Evolutionary conservation across 2,888 invertebrate species (phyloP).

Genomic region (Eristalis arbustorum): DNA sequence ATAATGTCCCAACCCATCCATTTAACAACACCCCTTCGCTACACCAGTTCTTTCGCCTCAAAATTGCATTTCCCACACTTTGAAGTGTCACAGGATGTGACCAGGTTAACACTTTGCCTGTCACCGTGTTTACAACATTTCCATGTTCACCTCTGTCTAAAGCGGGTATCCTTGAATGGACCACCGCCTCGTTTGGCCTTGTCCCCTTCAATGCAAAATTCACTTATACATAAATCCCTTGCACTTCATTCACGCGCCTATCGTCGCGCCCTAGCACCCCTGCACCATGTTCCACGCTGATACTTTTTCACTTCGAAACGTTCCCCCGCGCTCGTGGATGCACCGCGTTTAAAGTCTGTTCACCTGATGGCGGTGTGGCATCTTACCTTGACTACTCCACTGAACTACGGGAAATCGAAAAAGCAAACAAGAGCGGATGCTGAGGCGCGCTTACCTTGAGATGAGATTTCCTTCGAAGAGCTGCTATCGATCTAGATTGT

Average conservation of each 20-base stretch:
- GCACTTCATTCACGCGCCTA: conserved; percentile 25
- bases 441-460: conserved; percentile 76
- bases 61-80: conserved; percentile 8
- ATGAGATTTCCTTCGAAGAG: conserved; percentile 81
- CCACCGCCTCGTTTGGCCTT: conserved; percentile 43
- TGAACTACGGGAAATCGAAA: conserved; percentile 42
- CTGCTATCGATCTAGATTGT: conserved; percentile 92
- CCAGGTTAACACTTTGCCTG: background rate
- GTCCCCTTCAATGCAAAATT: conserved; percentile 11
- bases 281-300: background rate
- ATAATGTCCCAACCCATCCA: background rate
- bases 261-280: background rate
- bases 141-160: conserved; percentile 16
- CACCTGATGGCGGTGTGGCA: conserved; percentile 36
- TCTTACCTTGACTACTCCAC: conserved; percentile 42
- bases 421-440: conserved; percentile 45
- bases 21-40: background rate
- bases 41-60: background rate
- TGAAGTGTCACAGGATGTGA: conserved; percentile 6
- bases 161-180: conserved; percentile 41
- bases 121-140: conserved; percentile 17
- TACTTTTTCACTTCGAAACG: background rate
- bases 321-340: background rate
- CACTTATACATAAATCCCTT: background rate
- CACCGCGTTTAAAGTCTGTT: conserved; percentile 31